A percentile compares a stretch with the other conserved stretches of the same genome.
Evolutionary conservation across 2,113 vertebrate species (phyloP).

Genomic region (Podarcis cretensis): DNA sequence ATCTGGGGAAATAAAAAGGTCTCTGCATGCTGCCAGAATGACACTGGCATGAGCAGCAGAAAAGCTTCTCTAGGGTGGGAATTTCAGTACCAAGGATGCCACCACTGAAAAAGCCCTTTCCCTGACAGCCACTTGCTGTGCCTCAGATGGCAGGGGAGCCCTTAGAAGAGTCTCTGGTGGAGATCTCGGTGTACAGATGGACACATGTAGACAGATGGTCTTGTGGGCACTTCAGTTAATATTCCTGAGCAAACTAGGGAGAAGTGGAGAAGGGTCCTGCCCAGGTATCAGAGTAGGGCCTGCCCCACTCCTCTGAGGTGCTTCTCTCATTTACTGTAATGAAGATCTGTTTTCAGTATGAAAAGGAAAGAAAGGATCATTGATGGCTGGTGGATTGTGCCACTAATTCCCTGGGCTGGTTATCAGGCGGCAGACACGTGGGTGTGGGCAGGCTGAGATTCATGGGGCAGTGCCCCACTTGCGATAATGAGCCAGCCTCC

Average conservation of each 20-base stretch:
- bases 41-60: no score
- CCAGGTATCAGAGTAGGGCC: neutral
- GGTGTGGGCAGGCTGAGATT: no score
- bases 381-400: no score
- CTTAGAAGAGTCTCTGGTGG: neutral
- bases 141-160: neutral
- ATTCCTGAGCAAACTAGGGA: neutral
- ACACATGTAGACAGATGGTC: neutral
- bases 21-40: neutral
- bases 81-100: neutral
- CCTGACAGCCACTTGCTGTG: no score
- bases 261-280: no score
- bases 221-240: no score
- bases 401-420: no score
- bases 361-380: neutral
- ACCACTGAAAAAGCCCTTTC: neutral
- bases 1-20: neutral
- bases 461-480: no score
- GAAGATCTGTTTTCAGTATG: neutral
- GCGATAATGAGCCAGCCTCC: no score
- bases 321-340: neutral
- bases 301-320: neutral
- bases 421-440: no score
- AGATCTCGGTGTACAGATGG: neutral
- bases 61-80: neutral